A percentile compares a stretch with the other conserved stretches of the same genome.
Conservation (phyloP, 2,113 vertebrate genomes). For the Urocolius indicus region DNA sequence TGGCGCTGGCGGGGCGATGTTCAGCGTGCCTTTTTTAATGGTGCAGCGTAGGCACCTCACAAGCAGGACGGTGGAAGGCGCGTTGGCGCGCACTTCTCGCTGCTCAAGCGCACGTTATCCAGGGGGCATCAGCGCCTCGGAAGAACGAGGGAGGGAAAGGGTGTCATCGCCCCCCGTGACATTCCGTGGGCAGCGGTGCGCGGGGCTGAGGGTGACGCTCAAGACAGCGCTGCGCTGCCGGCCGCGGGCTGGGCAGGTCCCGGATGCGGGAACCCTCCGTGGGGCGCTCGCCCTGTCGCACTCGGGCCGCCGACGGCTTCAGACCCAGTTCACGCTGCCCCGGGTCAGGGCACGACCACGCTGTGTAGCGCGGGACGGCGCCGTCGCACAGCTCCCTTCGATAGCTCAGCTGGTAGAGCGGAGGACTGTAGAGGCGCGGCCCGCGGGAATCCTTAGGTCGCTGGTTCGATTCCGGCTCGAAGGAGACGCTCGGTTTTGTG, state of each 20-base stretch:
- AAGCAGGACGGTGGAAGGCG: no score
- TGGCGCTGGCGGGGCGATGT: not conserved
- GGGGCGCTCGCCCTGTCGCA: no score
- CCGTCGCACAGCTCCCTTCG: not conserved
- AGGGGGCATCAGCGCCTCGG: fast-evolving
- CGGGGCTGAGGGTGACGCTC: not conserved
- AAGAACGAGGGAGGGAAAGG: no score
- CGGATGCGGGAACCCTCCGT: no score
- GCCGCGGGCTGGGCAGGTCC: no score
- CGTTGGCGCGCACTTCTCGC: not conserved
- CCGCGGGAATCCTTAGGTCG: conserved; percentile 89
- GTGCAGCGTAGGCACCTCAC: fast-evolving
- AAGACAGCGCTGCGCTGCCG: no score
- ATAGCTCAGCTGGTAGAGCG: conserved; percentile 93
- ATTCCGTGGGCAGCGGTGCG: no score
- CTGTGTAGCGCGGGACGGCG: not conserved
- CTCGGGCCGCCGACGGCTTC: fast-evolving
- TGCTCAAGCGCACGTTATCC: not conserved
- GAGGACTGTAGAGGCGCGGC: conserved; percentile 80
- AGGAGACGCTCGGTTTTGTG: not conserved
- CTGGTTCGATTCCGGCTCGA: conserved; percentile 79
- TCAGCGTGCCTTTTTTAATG: not conserved
- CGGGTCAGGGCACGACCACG: no score
- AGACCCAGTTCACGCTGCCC: no score
- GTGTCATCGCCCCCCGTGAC: not conserved